These are phyloP conservation scores for Seriola quinqueradiata DNA, from an alignment of 2,113 vertebrate species.

Conservation along the genomic window DNA sequence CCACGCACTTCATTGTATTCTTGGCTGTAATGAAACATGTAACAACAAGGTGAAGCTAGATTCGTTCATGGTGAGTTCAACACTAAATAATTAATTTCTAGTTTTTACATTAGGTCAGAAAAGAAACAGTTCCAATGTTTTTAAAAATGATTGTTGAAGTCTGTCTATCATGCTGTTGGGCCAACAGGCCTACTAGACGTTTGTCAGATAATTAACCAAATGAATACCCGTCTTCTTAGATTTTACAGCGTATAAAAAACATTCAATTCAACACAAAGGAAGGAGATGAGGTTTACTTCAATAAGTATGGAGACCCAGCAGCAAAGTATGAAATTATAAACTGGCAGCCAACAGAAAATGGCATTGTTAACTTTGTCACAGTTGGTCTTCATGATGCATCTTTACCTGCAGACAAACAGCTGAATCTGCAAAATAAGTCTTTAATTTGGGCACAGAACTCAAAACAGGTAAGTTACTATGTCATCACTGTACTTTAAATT, in stretches of 20 bases:
- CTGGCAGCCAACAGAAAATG: slow-evolving; percentile 74
- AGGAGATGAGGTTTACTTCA: slow-evolving; percentile 79
- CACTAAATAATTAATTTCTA: neutral
- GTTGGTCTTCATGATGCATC: slow-evolving; percentile 80
- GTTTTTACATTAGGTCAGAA: neutral
- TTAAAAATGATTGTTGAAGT: neutral
- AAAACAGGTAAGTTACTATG: slow-evolving; percentile 42
- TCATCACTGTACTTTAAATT: neutral
- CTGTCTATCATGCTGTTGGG: neutral
- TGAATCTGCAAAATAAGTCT: slow-evolving; percentile 64
- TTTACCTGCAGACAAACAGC: slow-evolving; percentile 59
- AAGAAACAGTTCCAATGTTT: neutral
- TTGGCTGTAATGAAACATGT: slow-evolving; percentile 75
- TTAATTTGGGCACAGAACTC: slow-evolving; percentile 76
- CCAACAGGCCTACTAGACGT: neutral
- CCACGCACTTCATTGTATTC: slow-evolving; percentile 75
- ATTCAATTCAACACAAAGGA: slow-evolving; percentile 79
- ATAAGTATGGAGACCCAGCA: slow-evolving; percentile 78
- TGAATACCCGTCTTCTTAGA: slow-evolving; percentile 38
- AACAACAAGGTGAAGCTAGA: slow-evolving; percentile 50
- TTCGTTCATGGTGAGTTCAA: slow-evolving; percentile 65
- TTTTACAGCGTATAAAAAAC: slow-evolving; percentile 72
- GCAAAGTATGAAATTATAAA: slow-evolving; percentile 84
- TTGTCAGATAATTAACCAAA: neutral
- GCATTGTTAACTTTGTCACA: slow-evolving; percentile 72